Percentiles rank a stretch among this genome's conserved stretches.
phyloP scores from a whole-genome alignment of 2,797 vertebrate species.

The Discoglossus pictus region DNA sequence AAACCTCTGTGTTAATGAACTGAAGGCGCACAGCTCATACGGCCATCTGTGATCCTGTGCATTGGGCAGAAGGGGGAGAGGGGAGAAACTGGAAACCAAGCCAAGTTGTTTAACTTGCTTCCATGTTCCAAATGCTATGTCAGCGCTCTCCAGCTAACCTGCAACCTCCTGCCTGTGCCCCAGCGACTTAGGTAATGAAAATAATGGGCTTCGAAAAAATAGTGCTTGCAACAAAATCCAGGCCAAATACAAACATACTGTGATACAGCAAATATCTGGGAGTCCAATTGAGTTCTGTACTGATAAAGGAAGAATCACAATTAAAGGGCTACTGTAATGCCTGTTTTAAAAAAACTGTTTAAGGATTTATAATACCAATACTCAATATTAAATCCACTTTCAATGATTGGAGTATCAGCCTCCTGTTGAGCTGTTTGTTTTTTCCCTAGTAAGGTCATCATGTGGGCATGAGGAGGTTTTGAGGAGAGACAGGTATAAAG shows the following conservation, averaged over 20 bases:
- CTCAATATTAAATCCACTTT: no score
- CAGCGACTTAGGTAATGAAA: conserved; percentile 35
- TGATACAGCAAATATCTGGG: conserved; percentile 1
- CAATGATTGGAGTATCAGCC: no score
- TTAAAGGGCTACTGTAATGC: no score
- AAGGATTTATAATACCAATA: no score
- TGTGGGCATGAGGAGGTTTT: no score
- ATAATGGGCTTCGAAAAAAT: conserved; percentile 16
- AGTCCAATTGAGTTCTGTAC: not conserved
- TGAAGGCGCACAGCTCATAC: conserved; percentile 18
- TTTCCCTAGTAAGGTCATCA: no score
- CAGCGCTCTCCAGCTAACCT: conserved; percentile 33
- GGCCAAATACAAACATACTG: conserved; percentile 17
- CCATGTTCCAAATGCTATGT: conserved; percentile 43
- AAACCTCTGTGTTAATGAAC: conserved; percentile 45
- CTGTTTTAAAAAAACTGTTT: no score
- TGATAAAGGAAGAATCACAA: no score
- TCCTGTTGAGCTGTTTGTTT: no score
- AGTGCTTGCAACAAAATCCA: conserved; percentile 1
- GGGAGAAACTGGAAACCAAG: conserved; percentile 30
- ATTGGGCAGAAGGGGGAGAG: conserved; percentile 33
- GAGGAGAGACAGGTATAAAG: no score
- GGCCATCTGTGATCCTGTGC: conserved; percentile 43
- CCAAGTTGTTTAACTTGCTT: conserved; percentile 47
- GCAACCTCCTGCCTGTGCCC: conserved; percentile 33